Evolutionary conservation across 2,113 vertebrate genomes (phyloP).

Genomic region (Prietella phreatophila): DNA sequence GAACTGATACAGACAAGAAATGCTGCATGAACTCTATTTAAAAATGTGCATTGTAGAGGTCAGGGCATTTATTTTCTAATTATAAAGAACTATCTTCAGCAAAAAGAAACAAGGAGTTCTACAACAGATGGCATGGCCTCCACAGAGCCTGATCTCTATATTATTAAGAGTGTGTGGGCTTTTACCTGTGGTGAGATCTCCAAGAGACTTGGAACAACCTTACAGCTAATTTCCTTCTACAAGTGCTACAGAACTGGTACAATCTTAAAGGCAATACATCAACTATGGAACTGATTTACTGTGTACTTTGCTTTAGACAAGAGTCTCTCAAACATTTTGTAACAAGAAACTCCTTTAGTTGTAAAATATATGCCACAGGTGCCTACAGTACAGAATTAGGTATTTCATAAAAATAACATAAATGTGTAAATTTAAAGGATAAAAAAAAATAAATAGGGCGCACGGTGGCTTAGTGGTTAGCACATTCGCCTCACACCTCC

Average conservation of each 20-base stretch:
- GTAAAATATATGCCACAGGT: too few relatives aligned
- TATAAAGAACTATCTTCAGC: background rate
- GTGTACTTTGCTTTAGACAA: too few relatives aligned
- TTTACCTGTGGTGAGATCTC: background rate
- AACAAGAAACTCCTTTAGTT: too few relatives aligned
- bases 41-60: background rate
- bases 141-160: background rate
- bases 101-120: background rate
- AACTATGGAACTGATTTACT: background rate
- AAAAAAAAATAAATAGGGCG: too few relatives aligned
- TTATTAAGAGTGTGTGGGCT: background rate
- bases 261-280: background rate
- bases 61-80: background rate
- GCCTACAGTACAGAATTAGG: too few relatives aligned
- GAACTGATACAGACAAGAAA: background rate
- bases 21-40: background rate
- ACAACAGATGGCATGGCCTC: background rate
- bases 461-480: too few relatives aligned
- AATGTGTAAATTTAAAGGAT: too few relatives aligned
- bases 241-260: background rate
- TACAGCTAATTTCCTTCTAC: background rate
- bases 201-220: background rate
- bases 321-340: too few relatives aligned
- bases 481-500: too few relatives aligned
- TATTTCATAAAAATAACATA: too few relatives aligned